Evolutionary conservation across 2,797 vertebrate genomes (phyloP).

Genomic region (Catharus ustulatus): DNA sequence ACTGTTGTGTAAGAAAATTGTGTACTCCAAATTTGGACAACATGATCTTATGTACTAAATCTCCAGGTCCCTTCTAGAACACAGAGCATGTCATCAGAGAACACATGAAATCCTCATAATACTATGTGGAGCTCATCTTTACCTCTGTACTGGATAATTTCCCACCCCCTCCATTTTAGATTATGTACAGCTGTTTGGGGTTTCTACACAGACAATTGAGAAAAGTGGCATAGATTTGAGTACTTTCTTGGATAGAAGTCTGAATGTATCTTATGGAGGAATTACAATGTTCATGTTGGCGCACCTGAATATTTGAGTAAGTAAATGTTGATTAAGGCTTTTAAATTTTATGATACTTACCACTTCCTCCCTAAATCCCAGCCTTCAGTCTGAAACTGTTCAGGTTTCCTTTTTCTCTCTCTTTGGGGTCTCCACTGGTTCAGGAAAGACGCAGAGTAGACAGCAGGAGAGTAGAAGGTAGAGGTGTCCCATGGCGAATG

Average conservation of each 20-base stretch:
- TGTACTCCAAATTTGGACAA: not conserved
- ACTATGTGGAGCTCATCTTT: not conserved
- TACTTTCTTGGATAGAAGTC: not conserved
- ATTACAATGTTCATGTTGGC: not conserved
- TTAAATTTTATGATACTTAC: not conserved
- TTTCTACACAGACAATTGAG: not conserved
- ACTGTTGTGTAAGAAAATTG: not conserved
- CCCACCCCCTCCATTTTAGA: accelerated
- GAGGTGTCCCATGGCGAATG: not conserved
- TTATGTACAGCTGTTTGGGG: not conserved
- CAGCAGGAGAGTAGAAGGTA: not conserved
- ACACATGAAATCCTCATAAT: not conserved
- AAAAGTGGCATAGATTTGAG: not conserved
- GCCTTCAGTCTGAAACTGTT: not conserved
- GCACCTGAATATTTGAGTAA: not conserved
- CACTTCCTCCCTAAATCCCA: too few species aligned
- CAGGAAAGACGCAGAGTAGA: not conserved
- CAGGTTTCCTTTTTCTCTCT: not conserved
- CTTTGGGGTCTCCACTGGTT: not conserved
- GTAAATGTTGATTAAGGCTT: not conserved
- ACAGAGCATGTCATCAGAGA: not conserved
- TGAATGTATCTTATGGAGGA: not conserved
- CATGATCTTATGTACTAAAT: not conserved
- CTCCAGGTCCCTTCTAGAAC: not conserved
- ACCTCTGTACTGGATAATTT: not conserved